phyloP scores from a whole-genome alignment of 2,797 vertebrate genomes.

The Leptodactylus fallax region DNA sequence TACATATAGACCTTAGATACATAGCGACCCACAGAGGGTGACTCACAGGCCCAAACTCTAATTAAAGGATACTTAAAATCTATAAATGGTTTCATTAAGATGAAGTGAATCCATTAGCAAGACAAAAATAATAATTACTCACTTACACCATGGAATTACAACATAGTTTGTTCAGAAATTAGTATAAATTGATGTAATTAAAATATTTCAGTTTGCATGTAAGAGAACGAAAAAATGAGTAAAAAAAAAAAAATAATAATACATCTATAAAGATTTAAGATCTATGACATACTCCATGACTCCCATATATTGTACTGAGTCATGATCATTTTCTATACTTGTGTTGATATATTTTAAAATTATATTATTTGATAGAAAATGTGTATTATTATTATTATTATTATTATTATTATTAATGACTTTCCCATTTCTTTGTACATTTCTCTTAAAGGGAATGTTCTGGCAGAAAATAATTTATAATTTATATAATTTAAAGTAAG shows the following conservation, averaged over 20 bases:
- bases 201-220: neutral
- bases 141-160: neutral
- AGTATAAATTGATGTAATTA: neutral
- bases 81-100: neutral
- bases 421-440: too few relatives aligned
- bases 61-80: slow-evolving; percentile 1
- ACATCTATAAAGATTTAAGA: neutral
- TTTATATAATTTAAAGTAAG: too few relatives aligned
- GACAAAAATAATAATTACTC: slow-evolving; percentile 19
- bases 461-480: too few relatives aligned
- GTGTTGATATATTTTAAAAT: too few relatives aligned
- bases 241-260: neutral
- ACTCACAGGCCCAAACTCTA: neutral
- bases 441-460: too few relatives aligned
- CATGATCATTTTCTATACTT: too few relatives aligned
- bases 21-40: neutral
- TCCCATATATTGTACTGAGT: neutral
- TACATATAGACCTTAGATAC: neutral
- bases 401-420: too few relatives aligned
- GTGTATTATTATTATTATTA: too few relatives aligned
- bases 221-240: neutral
- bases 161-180: neutral
- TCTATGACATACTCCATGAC: neutral
- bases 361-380: too few relatives aligned
- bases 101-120: too few relatives aligned